Conservation (phyloP, 2,797 vertebrate genomes). For the Chelon labrosus region DNA sequence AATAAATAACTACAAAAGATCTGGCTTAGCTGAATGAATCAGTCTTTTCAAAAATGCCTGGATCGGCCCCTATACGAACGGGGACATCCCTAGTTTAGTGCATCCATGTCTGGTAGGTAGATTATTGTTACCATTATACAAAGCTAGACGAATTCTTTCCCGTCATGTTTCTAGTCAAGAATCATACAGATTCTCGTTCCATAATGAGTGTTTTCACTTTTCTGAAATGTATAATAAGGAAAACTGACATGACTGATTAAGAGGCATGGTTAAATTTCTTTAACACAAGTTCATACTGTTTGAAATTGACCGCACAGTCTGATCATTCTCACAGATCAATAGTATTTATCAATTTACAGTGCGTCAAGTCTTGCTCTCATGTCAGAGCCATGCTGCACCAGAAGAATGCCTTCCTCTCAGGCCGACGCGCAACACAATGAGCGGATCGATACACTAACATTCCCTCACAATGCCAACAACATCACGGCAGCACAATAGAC, state of each 20-base stretch:
- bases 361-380: slow-evolving; percentile 12
- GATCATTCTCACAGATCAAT: slow-evolving; percentile 22
- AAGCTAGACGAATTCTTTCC: no score
- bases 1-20: no score
- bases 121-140: no score
- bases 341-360: slow-evolving; percentile 39
- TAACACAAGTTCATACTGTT: slow-evolving; percentile 1
- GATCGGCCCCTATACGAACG: no score
- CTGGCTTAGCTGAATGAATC: no score
- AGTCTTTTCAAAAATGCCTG: no score
- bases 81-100: no score
- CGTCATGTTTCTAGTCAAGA: no score
- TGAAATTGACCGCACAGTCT: slow-evolving; percentile 19
- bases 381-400: slow-evolving; percentile 6
- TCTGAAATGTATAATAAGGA: neutral
- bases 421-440: slow-evolving; percentile 55
- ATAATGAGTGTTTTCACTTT: neutral
- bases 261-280: neutral
- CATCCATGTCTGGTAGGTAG: no score
- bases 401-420: slow-evolving; percentile 41
- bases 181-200: neutral
- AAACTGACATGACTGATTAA: slow-evolving; percentile 8
- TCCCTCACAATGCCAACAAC: slow-evolving; percentile 63
- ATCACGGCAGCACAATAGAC: slow-evolving; percentile 57
- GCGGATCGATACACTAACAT: slow-evolving; percentile 62